Evolutionary conservation across 1,140 invertebrate genomes (phyloP).

Genomic region (Palaemon carinicauda): DNA sequence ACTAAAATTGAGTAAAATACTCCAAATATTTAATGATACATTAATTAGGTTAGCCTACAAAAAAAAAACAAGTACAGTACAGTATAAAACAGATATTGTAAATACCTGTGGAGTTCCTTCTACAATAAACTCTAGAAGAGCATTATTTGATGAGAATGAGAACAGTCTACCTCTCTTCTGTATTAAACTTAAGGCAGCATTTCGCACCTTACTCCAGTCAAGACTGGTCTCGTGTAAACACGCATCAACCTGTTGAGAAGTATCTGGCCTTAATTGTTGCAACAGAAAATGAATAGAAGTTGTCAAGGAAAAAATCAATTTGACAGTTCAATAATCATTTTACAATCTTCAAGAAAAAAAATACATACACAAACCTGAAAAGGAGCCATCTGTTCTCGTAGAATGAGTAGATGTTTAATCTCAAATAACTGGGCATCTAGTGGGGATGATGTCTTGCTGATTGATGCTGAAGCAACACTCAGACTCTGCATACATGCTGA

Average conservation of each 20-base stretch:
- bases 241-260: slow-evolving; percentile 67
- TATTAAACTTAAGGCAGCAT: slow-evolving; percentile 81
- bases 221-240: slow-evolving; percentile 68
- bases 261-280: too few relatives aligned
- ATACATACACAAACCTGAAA: slow-evolving; percentile 98
- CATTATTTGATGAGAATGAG: slow-evolving; percentile 86
- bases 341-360: slow-evolving; percentile 72
- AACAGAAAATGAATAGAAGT: background rate
- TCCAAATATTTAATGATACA: background rate
- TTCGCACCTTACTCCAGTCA: slow-evolving; percentile 67
- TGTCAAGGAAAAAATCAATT: background rate
- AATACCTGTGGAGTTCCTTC: slow-evolving; percentile 89
- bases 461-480: slow-evolving; percentile 72
- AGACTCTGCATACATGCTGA: slow-evolving; percentile 91
- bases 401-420: slow-evolving; percentile 96
- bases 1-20: too few relatives aligned
- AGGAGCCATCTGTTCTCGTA: slow-evolving; percentile 96
- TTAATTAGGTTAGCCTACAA: background rate
- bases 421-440: slow-evolving; percentile 96
- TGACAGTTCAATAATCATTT: background rate
- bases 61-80: background rate
- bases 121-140: slow-evolving; percentile 88
- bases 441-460: slow-evolving; percentile 58
- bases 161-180: slow-evolving; percentile 89
- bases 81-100: background rate